Conservation (phyloP, 2,113 vertebrate genomes). For the Psophia crepitans region DNA sequence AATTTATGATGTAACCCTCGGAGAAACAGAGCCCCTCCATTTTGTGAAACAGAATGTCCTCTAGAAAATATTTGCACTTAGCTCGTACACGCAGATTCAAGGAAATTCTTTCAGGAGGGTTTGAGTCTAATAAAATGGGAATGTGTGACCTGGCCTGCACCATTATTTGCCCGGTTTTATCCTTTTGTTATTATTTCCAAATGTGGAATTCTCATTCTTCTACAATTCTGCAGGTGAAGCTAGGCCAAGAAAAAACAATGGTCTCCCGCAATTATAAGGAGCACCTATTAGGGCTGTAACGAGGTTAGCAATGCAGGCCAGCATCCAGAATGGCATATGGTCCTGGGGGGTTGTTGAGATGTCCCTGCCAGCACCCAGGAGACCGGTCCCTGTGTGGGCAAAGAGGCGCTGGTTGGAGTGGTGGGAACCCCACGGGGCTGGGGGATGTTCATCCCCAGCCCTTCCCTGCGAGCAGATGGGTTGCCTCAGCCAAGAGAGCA, state of each 20-base stretch:
- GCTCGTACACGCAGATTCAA: constrained; percentile 39
- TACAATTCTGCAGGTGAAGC: constrained; percentile 46
- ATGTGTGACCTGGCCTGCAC: constrained; percentile 61
- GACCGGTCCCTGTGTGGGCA: accelerated
- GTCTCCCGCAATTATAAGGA: neutral
- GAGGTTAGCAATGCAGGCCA: neutral
- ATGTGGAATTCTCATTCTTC: constrained; percentile 57
- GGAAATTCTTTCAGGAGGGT: constrained; percentile 52
- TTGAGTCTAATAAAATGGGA: constrained; percentile 63
- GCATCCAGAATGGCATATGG: accelerated
- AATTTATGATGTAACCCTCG: constrained; percentile 20
- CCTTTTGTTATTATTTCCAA: constrained; percentile 70
- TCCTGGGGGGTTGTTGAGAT: neutral
- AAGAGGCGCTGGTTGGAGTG: neutral
- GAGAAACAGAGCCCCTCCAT: constrained; percentile 21
- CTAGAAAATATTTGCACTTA: constrained; percentile 46
- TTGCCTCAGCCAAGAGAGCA: neutral
- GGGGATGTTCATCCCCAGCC: neutral
- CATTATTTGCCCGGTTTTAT: constrained; percentile 59
- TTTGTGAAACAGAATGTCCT: constrained; percentile 61
- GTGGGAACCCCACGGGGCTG: accelerated
- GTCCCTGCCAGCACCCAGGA: neutral
- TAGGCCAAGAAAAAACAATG: constrained; percentile 49
- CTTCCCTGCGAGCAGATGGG: neutral
- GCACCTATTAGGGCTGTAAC: neutral